Base-by-base conservation (phyloP, 2,113 vertebrate genomes). In the Menidia beryllina region DNA sequence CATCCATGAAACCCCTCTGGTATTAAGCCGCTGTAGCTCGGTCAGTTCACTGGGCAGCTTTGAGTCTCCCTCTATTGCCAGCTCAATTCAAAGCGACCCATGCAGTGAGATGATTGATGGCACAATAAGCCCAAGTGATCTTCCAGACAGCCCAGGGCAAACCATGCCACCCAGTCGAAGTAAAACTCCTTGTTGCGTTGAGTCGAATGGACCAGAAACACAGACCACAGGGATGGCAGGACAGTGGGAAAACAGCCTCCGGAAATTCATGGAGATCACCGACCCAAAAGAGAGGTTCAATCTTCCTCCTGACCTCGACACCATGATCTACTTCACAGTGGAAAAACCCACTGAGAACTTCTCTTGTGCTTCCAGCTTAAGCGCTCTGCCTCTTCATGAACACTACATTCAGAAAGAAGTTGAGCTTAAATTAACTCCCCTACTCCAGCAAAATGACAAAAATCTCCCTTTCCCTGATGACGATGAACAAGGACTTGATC, bases 291-390 rank as follows among this genome's bases (percentile, higher is more conserved):
- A 99, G 36, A 94, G 96, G 52, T 96, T 97, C 82, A 96, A 96
- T 86, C 93, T 96, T 47, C 96, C 97, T 2, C 94, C 95, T 0
- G 97, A 98, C 70, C 91, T 98, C 51, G 98, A 99, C 62, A 95
- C 96, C 56, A 97, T 97, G 90, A 96, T 98, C 55, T 98, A 98
- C 85, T 99, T 99, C 84, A 99, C 97, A 0, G 96, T 98, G 84
- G 98, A 99, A 92, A 98, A 99, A 69, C 97, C 98, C 0, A 96
- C 95, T 0, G 98, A 99, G 89, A 98, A 99, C 88, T 99, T 99
- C 84, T 99, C 98, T 0, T 99, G 98, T 1, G 98, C 97, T 3
- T 99, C 98, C 20, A 99, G 98, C 86, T 91, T 99, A 62, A 99
- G 98, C 0, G 98, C 97, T 0, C 88, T 99, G 72, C 96, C 97